Evolutionary conservation across 2,888 invertebrate genomes (phyloP).

Genomic region (Laothoe populi): DNA sequence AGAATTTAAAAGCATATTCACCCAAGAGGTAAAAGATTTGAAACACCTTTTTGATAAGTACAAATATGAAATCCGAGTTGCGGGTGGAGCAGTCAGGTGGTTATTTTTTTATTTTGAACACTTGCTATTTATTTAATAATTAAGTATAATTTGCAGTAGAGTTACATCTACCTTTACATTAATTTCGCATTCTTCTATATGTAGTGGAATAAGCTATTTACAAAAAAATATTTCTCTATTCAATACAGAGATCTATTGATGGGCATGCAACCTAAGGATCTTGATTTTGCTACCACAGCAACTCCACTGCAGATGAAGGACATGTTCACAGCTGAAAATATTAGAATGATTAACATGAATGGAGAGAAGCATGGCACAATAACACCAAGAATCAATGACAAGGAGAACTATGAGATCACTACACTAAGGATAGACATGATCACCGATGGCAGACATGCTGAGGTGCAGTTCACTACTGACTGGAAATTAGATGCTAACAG

Average conservation of each 20-base stretch:
- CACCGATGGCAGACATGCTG: conserved; percentile 97
- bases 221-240: background rate
- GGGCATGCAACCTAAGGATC: conserved; percentile 92
- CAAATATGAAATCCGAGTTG: conserved; percentile 94
- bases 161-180: too few species aligned
- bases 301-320: conserved; percentile 98
- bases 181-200: too few species aligned
- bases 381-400: conserved; percentile 96
- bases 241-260: conserved; percentile 89
- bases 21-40: conserved; percentile 90
- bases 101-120: conserved; percentile 10
- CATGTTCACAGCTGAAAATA: conserved; percentile 92
- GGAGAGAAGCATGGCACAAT: conserved; percentile 98
- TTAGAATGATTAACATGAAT: conserved; percentile 96
- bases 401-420: conserved; percentile 97
- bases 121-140: conserved; percentile 15
- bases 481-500: conserved; percentile 97
- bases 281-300: conserved; percentile 99
- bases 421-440: conserved; percentile 96
- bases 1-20: conserved; percentile 92
- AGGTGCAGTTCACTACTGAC: conserved; percentile 96
- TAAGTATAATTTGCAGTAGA: background rate
- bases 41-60: conserved; percentile 91
- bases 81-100: conserved; percentile 97
- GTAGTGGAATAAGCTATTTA: background rate